Evolutionary conservation across 2,888 invertebrate species (phyloP), one percentile per base, ranked within the genome.

Genomic region (Cyclophora albipunctata): DNA sequence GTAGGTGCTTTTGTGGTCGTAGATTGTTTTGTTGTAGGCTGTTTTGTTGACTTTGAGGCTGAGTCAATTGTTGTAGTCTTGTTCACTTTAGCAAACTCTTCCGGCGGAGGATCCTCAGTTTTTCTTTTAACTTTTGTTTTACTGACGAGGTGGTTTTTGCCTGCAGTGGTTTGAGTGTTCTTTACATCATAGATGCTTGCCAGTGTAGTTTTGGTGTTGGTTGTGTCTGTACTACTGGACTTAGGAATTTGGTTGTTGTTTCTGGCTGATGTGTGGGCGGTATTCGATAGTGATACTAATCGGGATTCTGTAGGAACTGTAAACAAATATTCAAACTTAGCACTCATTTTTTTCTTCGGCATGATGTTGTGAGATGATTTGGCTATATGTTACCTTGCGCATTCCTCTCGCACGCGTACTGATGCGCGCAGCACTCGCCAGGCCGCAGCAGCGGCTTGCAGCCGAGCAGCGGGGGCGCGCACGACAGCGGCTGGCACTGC

Each of bases 371-470:
- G 20, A 20, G 20, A 20, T 20, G 20, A 20, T 20, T 20, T 20
- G 20, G 20, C 20, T 20, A 20, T 20, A 20, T 20, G 20, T 46
- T 49, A 66, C 67, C 68, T 46, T 60, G 57, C 7, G 55, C 59
- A 0, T 60, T 52, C 40, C 74, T 77, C 7, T 93, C 92, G 72
- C 96, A 96, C 66, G 93, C 92, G 76, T 96, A 96, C 71, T 94
- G 94, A 47, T 94, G 93, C 6, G 96, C 95, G 71, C 96, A 96
- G 78, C 96, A 96, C 70, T 95, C 93, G 2, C 95, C 95, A 42
- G 91, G 89, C 47, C 92, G 92, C 48, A 94, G 90, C 47, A 95
- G 91, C 0, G 96, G 95, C 46, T 84, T 87, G 76, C 96, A 96
- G 47, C 94, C 94, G 57, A 92, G 90, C 52, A 95, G 86, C 0